These are phyloP conservation scores for Ceyx cyanopectus DNA, from an alignment of 2,113 vertebrate genomes.

Conservation along the genomic window DNA sequence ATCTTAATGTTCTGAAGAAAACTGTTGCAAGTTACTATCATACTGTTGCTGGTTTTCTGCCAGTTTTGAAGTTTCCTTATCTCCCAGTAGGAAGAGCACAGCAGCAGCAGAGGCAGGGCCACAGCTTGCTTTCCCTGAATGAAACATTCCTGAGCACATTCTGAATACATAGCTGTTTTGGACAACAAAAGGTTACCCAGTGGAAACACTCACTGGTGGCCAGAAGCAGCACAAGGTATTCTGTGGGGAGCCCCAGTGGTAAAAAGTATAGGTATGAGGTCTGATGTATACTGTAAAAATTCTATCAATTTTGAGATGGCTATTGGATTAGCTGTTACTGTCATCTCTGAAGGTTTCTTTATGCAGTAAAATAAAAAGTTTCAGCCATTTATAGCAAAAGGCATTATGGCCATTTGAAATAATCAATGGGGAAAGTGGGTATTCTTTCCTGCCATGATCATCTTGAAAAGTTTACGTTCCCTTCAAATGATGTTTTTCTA, in stretches of 20 bases:
- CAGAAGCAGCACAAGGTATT: fast-evolving
- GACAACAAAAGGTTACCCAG: not conserved
- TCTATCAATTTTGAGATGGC: not conserved
- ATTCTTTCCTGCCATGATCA: not conserved
- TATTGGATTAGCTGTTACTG: not conserved
- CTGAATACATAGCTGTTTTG: not conserved
- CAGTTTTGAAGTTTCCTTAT: not conserved
- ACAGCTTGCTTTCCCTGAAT: not conserved
- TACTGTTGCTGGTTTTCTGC: not conserved
- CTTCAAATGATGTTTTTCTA: not conserved
- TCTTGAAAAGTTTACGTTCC: not conserved
- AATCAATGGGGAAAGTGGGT: not conserved
- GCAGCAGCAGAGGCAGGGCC: too few species aligned
- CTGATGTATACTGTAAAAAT: not conserved
- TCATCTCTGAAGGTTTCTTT: not conserved
- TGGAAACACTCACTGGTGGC: not conserved
- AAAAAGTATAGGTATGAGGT: not conserved
- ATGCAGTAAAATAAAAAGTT: not conserved
- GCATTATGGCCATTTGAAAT: not conserved
- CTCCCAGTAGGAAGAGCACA: not conserved
- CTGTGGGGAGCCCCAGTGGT: not conserved
- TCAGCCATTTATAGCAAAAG: not conserved
- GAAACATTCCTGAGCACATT: not conserved
- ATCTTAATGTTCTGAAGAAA: not conserved
- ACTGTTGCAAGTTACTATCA: not conserved